Evolutionary conservation across 2,888 invertebrate species (phyloP).

Genomic region (Protodeltote pygarga): DNA sequence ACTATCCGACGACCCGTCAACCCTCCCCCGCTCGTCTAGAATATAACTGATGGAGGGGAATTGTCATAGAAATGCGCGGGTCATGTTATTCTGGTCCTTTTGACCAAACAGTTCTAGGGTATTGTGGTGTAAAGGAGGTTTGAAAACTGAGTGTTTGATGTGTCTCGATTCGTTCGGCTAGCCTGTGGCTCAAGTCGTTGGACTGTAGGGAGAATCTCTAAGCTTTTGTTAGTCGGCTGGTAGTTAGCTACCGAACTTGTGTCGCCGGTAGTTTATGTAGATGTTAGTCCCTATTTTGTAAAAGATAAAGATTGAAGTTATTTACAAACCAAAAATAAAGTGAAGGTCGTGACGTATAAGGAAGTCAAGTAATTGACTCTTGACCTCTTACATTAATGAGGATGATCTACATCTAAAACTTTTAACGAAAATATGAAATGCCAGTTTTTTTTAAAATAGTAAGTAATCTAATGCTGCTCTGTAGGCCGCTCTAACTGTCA

Average conservation of each 20-base stretch:
- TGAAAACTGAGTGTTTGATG: slow-evolving; percentile 57
- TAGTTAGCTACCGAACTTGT: neutral
- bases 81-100: slow-evolving; percentile 51
- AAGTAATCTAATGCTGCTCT: no score
- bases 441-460: no score
- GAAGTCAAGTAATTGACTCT: no score
- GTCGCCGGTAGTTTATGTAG: neutral
- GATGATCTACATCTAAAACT: neutral
- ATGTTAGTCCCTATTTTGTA: no score
- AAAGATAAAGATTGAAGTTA: no score
- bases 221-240: neutral
- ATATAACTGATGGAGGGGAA: slow-evolving; percentile 29
- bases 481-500: slow-evolving; percentile 10
- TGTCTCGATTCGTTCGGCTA: slow-evolving; percentile 46
- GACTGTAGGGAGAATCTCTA: slow-evolving; percentile 4
- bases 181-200: slow-evolving; percentile 22
- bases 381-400: no score
- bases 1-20: slow-evolving; percentile 52
- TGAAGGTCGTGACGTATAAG: no score
- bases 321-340: no score
- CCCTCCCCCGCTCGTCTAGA: slow-evolving; percentile 24
- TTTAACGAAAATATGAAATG: neutral
- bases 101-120: slow-evolving; percentile 53
- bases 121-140: slow-evolving; percentile 56
- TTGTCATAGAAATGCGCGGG: slow-evolving; percentile 46